Conservation (phyloP, 2,113 vertebrate species). For the Lucifuga dentata region DNA sequence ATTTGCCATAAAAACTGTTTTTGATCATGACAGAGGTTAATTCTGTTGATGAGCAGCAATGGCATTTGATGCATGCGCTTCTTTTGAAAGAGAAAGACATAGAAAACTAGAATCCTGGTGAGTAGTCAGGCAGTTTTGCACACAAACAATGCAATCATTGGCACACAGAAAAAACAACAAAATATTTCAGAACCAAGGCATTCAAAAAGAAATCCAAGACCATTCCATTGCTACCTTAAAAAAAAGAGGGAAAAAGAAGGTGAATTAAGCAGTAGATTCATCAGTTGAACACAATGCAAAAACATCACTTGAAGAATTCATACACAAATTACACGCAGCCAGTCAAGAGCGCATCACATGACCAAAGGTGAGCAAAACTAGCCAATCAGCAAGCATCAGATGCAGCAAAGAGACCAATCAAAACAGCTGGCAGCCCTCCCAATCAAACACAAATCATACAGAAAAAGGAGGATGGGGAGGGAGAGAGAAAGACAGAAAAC, state of each 20-base stretch:
- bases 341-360: conserved; percentile 80
- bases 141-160: conserved; percentile 70
- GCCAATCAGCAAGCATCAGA: conserved; percentile 86
- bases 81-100: conserved; percentile 73
- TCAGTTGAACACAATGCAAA: conserved; percentile 80
- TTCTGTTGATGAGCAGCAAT: conserved; percentile 74
- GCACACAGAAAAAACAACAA: conserved; percentile 70
- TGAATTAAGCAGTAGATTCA: conserved; percentile 78
- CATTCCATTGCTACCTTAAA: conserved; percentile 73
- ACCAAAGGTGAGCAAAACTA: conserved; percentile 81
- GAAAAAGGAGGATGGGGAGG: conserved; percentile 61
- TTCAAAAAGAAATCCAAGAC: conserved; percentile 80
- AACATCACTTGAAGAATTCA: conserved; percentile 75
- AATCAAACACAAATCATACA: conserved; percentile 76
- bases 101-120: conserved; percentile 72
- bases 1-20: conserved; percentile 23
- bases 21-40: conserved; percentile 64
- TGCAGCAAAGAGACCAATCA: conserved; percentile 83
- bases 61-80: conserved; percentile 75
- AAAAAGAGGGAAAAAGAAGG: conserved; percentile 69
- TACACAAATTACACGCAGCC: conserved; percentile 82
- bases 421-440: conserved; percentile 77
- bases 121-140: conserved; percentile 76
- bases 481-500: conserved; percentile 67
- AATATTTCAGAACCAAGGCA: conserved; percentile 73